Evolutionary conservation across 1,140 invertebrate species (phyloP), one percentile per base, ranked within the genome.

Genomic region (Teleopsis dalmanni): DNA sequence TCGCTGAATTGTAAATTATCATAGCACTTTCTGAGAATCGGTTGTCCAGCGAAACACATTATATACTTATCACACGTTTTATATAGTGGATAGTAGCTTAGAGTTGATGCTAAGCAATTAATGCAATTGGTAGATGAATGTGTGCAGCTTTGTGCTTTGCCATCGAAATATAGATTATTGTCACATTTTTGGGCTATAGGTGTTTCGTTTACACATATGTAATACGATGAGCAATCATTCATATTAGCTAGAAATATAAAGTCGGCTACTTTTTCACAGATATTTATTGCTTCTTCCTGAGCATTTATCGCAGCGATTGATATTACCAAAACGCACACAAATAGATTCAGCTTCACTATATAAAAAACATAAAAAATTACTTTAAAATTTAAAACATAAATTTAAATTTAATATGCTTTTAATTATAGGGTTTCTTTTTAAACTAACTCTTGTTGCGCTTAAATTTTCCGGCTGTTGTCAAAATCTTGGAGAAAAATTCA

Each of bases 51-150:
- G 18, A 44, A 52, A 13, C 51, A 52, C n/a, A 42, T 27, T 5
- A 31, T 31, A 34, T 43, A 52, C 21, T 52, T 52, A n/a, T 52
- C 29, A 29, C 51, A 52, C 7, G 51, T 52, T 14, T 37, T 48
- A 8, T 1, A 11, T 8, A 37, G 18, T 13, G 33, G 16, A 0
- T 16, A 18, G 3, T 43, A 27, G 10, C 16, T 21, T 29, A 45
- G 27, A 14, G 10, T 25, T 23, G 22, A 19, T 5, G 9, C 13
- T 8, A 35, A 4, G 13, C 46, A 48, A 1, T 19, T 4, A 13
- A 52, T 14, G 19, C 51, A 52, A 21, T 10, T 18, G 1, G 16
- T 9, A n/a, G 21, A 18, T 1, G 38, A 29, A 10, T 2, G 18
- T 1, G 25, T 18, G 14, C 46, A 52, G 11, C 22, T 34, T 31